phyloP scores from a whole-genome alignment of 53 echinoderm and acorn worm species.

The Pentamera pediparva region DNA sequence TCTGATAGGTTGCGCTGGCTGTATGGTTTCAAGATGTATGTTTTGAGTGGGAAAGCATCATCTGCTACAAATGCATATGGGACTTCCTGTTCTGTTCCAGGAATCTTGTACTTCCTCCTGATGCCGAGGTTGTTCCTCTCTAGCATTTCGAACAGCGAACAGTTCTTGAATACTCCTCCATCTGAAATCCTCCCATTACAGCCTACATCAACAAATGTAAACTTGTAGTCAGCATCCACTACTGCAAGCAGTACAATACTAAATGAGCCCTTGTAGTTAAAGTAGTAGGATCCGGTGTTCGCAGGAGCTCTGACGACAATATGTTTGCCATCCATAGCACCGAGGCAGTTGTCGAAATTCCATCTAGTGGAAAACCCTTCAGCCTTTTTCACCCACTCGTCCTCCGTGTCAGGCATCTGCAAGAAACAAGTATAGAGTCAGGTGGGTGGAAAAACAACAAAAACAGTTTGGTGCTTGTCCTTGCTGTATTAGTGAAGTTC shows the following conservation, averaged over 20 bases:
- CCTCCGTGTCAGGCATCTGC: not conserved
- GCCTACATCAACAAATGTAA: conserved; percentile 36
- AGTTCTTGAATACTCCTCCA: conserved; percentile 20
- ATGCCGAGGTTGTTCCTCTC: no score
- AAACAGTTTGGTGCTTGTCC: no score
- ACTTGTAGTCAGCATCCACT: conserved; percentile 35
- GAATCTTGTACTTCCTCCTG: no score
- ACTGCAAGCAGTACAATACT: conserved; percentile 15
- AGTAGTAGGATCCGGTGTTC: conserved; percentile 18
- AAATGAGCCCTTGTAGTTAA: conserved; percentile 34
- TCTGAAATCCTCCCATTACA: conserved; percentile 19
- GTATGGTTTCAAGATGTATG: no score
- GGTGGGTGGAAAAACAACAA: no score
- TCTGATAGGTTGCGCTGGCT: no score
- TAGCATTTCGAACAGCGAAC: not conserved
- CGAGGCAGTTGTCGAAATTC: conserved; percentile 38
- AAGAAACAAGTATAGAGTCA: no score
- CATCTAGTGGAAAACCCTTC: not conserved
- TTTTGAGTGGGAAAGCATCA: no score
- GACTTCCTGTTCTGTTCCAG: no score
- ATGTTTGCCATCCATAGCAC: no score
- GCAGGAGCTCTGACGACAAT: conserved; percentile 8
- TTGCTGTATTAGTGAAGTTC: no score
- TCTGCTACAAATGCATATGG: no score
- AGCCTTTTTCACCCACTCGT: not conserved